Conservation (phyloP, 2,888 invertebrate genomes). For the Oxystoma pomonae region DNA sequence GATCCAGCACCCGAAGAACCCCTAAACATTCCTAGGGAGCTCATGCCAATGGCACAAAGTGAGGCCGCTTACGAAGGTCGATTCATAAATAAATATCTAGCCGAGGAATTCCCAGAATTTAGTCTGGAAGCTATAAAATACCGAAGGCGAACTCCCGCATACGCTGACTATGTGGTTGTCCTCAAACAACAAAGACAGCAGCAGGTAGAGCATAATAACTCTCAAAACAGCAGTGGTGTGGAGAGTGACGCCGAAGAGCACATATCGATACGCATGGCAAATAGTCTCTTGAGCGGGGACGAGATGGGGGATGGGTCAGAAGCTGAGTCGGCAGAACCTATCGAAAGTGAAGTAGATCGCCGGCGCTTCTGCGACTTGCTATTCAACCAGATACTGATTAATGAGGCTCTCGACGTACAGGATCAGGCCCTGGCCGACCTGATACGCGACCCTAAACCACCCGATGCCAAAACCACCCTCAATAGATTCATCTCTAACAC, state of each 20-base stretch:
- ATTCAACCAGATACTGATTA: background rate
- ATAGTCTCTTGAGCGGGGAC: too few relatives aligned
- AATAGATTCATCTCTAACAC: background rate
- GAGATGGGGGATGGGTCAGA: background rate
- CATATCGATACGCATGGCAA: too few relatives aligned
- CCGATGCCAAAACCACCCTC: background rate
- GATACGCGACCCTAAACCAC: background rate
- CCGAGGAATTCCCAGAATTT: background rate
- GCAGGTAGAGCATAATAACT: background rate
- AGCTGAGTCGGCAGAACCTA: background rate
- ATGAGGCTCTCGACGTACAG: background rate
- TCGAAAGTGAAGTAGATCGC: background rate
- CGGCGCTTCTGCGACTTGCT: background rate
- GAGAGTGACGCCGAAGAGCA: background rate
- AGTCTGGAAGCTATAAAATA: background rate
- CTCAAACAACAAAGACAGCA: background rate
- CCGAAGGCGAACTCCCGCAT: background rate
- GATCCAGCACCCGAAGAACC: background rate
- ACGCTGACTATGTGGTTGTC: background rate
- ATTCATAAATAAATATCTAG: background rate
- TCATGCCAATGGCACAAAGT: background rate
- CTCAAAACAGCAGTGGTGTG: background rate
- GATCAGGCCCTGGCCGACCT: background rate
- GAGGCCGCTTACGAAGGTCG: background rate
- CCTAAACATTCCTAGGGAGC: background rate